These are phyloP conservation scores for Alaudala cheleensis DNA, from an alignment of 2,113 vertebrate genomes.

Conservation along the genomic window DNA sequence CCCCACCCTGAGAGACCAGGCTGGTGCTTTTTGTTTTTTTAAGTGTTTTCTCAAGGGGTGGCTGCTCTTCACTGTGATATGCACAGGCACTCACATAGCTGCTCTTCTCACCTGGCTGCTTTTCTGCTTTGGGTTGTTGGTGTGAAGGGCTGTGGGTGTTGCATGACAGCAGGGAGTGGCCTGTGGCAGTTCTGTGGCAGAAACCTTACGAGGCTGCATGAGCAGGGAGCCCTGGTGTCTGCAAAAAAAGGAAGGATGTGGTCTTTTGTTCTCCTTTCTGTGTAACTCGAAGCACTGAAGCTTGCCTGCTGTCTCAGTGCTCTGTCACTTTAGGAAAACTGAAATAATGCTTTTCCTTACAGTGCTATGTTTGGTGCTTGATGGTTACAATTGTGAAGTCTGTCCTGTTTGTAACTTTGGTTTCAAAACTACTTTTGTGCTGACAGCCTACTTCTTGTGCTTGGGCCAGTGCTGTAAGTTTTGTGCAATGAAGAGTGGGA, in stretches of 20 bases:
- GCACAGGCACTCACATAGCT: background rate
- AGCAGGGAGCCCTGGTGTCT: background rate
- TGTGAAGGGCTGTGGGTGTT: background rate
- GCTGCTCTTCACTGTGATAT: background rate
- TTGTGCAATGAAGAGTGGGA: background rate
- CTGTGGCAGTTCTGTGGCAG: background rate
- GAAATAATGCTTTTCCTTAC: background rate
- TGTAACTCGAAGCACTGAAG: fast-evolving
- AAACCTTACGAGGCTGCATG: fast-evolving
- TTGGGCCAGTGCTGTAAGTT: background rate
- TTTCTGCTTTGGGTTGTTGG: background rate
- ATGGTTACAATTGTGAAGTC: background rate
- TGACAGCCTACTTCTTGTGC: background rate
- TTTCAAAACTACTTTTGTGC: background rate
- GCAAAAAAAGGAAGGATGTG: background rate
- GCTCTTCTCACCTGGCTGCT: background rate
- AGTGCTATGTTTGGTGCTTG: background rate
- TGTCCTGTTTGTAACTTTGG: background rate
- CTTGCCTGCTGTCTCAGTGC: background rate
- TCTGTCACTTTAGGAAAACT: background rate
- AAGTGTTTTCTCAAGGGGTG: background rate
- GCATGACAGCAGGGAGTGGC: background rate
- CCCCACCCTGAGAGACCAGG: background rate
- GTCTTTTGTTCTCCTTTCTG: background rate
- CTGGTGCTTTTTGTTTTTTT: background rate